phyloP scores from a whole-genome alignment of 2,113 vertebrate species.

The Balaenoptera acutorostrata region DNA sequence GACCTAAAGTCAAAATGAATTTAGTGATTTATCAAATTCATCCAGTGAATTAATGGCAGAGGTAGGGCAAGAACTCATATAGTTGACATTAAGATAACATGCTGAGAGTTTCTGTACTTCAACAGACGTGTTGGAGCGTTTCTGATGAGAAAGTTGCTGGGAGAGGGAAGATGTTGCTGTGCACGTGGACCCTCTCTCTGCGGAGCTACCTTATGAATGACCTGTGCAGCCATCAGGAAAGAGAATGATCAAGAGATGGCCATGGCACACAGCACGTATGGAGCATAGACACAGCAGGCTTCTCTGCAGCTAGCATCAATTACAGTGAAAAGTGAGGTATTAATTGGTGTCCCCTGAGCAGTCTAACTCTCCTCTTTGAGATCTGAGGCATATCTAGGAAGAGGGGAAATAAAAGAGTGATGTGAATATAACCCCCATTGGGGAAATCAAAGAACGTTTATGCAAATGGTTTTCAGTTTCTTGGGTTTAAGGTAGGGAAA shows the following conservation, averaged over 20 bases:
- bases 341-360: neutral
- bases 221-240: neutral
- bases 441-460: neutral
- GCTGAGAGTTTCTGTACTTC: neutral
- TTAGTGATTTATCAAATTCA: neutral
- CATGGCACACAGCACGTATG: neutral
- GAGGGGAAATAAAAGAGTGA: neutral
- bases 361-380: neutral
- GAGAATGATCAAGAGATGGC: neutral
- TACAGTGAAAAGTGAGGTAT: conserved; percentile 15
- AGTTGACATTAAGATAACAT: neutral
- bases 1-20: neutral
- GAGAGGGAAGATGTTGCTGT: neutral
- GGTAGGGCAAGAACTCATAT: neutral
- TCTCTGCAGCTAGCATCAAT: neutral
- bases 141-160: neutral
- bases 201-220: neutral
- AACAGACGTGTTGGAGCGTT: neutral
- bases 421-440: neutral
- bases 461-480: neutral
- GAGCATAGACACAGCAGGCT: neutral
- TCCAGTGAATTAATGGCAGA: neutral
- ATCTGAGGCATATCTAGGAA: neutral
- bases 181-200: neutral
- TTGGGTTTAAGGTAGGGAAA: neutral